Base-by-base conservation (phyloP, 2,888 invertebrate species). In the Archips xylosteana region DNA sequence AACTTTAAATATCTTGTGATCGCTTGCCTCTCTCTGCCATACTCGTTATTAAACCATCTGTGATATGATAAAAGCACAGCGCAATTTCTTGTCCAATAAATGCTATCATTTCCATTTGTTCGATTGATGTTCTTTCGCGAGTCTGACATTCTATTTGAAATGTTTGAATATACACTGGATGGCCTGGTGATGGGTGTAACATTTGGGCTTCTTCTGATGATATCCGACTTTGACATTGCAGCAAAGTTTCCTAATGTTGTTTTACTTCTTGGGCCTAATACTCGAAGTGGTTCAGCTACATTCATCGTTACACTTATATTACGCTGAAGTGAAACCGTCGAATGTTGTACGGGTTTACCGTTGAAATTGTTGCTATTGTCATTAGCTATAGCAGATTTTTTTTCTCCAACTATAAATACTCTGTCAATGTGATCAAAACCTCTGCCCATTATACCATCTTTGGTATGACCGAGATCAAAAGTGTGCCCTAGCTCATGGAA, bases 401-500 rank as follows among this genome's bases (percentile, higher is more conserved):
- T 94, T 75, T 95, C 95, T 15, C 95, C 95, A 4, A 95, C 95
- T n/a, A 96, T 95, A 83, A 98, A 97, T 49, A 97, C 96, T 74
- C 96, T 95, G 84, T 97, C 96, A 70, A 98, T 95, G 80, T 97
- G 96, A 87, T 98, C 97, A 86, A 98, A 98, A 59, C 98, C 98
- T 85, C 97, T 95, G 59, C 98, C 98, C 99, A 99, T 99, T 74
- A 99, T 97, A 23, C 99, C 99, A 79, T 97, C 96, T 80, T 96
- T 95, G 0, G 98, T 97, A 87, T 99, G 99, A 0, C 98, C 99
- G 73, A 99, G 95, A 90, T 99, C 98, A 88, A 99, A 98, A 0
- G 98, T 98, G 87, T 99, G 99, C 15, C 98, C 98, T 63, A 99
- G 95, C 94, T 99, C 99, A 88, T 99, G 99, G 57, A 98, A 96